Conservation (phyloP, 1,140 invertebrate genomes). For the Steinernema khuongi region DNA sequence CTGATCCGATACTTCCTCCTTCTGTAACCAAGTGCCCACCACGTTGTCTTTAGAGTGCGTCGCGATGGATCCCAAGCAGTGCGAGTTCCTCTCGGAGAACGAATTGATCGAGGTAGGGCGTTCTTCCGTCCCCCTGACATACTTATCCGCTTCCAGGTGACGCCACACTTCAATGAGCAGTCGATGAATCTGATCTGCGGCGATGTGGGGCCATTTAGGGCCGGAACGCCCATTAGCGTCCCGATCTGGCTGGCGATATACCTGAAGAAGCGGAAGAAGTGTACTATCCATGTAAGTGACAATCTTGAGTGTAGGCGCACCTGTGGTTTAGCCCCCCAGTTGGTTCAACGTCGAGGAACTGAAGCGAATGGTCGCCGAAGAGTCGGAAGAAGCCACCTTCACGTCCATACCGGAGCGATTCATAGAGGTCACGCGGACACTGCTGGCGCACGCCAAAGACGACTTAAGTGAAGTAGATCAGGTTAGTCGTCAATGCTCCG, state of each 20-base stretch:
- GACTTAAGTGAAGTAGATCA: background rate
- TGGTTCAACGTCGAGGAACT: constrained; percentile 1
- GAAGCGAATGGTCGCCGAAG: background rate
- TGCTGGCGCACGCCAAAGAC: background rate
- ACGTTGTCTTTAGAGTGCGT: no score
- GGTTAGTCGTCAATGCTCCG: background rate
- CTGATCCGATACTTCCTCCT: no score
- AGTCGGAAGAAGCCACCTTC: background rate
- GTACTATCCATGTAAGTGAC: background rate
- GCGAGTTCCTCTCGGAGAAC: background rate
- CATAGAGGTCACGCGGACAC: background rate
- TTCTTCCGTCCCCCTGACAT: no score
- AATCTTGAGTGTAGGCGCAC: background rate
- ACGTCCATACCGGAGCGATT: background rate
- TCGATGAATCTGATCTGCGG: background rate
- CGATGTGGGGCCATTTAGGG: background rate
- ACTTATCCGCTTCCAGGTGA: background rate
- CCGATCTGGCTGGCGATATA: background rate
- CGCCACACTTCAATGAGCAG: background rate
- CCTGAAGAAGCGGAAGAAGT: constrained; percentile 6
- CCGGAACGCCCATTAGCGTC: background rate
- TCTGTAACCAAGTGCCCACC: no score
- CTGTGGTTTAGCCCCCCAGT: background rate
- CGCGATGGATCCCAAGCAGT: constrained; percentile 3
- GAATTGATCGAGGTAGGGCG: background rate